Conservation (phyloP, 2,888 invertebrate genomes). For the Drosophila setosimentum region DNA sequence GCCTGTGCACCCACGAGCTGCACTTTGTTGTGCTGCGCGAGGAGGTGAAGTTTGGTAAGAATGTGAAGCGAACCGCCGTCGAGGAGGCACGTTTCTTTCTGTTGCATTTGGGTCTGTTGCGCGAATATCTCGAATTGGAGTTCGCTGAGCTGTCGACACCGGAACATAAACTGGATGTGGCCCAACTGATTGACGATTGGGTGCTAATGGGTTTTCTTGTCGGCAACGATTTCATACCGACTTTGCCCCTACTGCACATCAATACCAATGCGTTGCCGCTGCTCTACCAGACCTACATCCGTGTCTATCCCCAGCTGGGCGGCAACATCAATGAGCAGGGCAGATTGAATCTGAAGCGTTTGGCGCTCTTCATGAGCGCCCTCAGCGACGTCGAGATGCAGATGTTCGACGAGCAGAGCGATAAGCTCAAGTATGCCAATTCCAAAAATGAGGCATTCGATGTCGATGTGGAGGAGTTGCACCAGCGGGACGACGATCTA, state of each 20-base stretch:
- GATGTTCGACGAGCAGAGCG: conserved; percentile 90
- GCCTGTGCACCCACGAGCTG: conserved; percentile 97
- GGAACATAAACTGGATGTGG: conserved; percentile 92
- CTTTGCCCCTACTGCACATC: conserved; percentile 97
- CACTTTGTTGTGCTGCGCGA: conserved; percentile 97
- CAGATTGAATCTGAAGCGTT: conserved; percentile 91
- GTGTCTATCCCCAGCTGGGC: conserved; percentile 93
- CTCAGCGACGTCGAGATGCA: conserved; percentile 91
- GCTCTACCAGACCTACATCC: conserved; percentile 95
- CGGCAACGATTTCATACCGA: conserved; percentile 99
- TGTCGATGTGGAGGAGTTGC: conserved; percentile 76
- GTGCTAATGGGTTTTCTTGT: conserved; percentile 98
- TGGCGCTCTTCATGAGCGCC: conserved; percentile 93
- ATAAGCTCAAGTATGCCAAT: conserved; percentile 94
- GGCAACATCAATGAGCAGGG: conserved; percentile 98
- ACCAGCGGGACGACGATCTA: conserved; percentile 64
- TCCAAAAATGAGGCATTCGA: conserved; percentile 87
- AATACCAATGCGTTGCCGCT: conserved; percentile 94
- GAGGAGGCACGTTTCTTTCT: conserved; percentile 97
- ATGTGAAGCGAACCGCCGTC: conserved; percentile 89
- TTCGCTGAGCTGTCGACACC: conserved; percentile 89
- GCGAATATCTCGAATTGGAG: conserved; percentile 97
- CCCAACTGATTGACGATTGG: conserved; percentile 98
- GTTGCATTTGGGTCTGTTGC: conserved; percentile 94
- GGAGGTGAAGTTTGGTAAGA: conserved; percentile 93